These are phyloP conservation scores for Scartelaos histophorus DNA, from an alignment of 2,113 vertebrate species.

Conservation along the genomic window DNA sequence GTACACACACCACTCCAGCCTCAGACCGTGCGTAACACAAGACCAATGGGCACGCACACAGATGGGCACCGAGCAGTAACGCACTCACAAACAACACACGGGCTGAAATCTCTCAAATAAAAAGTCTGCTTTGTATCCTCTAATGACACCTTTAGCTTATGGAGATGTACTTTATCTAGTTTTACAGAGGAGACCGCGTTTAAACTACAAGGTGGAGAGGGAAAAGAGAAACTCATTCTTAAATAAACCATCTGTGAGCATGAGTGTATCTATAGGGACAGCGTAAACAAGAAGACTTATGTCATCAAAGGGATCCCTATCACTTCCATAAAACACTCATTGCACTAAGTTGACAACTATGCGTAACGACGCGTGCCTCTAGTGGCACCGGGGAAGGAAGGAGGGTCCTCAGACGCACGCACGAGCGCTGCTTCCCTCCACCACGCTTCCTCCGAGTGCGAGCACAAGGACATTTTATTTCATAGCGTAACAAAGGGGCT, in stretches of 20 bases:
- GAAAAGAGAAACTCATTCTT: neutral
- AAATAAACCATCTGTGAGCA: neutral
- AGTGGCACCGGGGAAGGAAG: slow-evolving; percentile 60
- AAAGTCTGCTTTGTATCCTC: slow-evolving; percentile 62
- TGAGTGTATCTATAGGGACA: neutral
- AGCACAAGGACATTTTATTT: slow-evolving; percentile 17
- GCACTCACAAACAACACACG: slow-evolving; percentile 66
- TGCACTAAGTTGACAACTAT: slow-evolving; percentile 61
- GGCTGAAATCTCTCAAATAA: slow-evolving; percentile 37
- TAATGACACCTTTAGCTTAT: slow-evolving; percentile 52
- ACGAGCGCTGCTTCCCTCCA: slow-evolving; percentile 43
- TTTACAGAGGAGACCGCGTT: neutral
- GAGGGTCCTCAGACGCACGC: slow-evolving; percentile 63
- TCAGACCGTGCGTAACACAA: slow-evolving; percentile 51
- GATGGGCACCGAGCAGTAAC: slow-evolving; percentile 53
- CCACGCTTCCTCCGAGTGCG: slow-evolving; percentile 36
- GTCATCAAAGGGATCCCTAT: slow-evolving; percentile 34
- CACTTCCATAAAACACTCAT: slow-evolving; percentile 52
- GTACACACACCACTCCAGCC: slow-evolving; percentile 39
- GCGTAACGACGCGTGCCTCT: slow-evolving; percentile 73
- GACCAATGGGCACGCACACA: slow-evolving; percentile 49
- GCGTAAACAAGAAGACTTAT: slow-evolving; percentile 5
- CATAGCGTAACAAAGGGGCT: slow-evolving; percentile 26
- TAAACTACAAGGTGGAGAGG: neutral
- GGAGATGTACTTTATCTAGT: slow-evolving; percentile 60